Evolutionary conservation across 2,797 vertebrate species (phyloP).

Genomic region (Staurois parvus): DNA sequence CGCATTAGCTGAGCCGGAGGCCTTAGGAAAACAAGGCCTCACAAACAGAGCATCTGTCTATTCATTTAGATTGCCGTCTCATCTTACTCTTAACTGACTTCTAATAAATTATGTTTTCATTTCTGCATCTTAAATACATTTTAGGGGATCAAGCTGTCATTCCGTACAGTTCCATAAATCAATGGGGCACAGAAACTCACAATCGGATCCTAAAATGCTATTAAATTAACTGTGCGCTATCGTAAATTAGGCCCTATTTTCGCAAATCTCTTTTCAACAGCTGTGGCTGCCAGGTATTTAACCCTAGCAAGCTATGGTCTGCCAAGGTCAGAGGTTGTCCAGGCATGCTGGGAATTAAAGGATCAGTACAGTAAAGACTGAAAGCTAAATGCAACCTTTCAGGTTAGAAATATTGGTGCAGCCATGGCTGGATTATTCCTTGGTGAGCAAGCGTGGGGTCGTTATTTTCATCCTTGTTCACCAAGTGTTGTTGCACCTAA

Average conservation of each 20-base stretch:
- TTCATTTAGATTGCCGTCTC: slow-evolving; percentile 59
- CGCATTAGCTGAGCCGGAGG: slow-evolving; percentile 43
- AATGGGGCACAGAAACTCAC: slow-evolving; percentile 73
- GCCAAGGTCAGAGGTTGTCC: neutral
- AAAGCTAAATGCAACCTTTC: neutral
- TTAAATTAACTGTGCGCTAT: slow-evolving; percentile 72
- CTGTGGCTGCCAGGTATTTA: slow-evolving; percentile 21
- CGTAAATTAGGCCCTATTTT: slow-evolving; percentile 54
- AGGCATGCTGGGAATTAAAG: slow-evolving; percentile 3
- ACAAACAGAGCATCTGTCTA: slow-evolving; percentile 63
- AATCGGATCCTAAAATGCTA: slow-evolving; percentile 76
- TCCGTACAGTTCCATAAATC: slow-evolving; percentile 76
- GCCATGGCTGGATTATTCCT: neutral
- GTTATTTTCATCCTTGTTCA: too few species aligned
- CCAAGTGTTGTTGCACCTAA: too few species aligned
- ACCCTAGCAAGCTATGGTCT: neutral
- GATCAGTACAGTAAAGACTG: too few species aligned
- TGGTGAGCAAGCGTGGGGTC: too few species aligned
- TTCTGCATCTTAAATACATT: slow-evolving; percentile 70
- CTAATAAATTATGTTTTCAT: slow-evolving; percentile 69
- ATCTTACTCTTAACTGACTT: slow-evolving; percentile 63
- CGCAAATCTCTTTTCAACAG: slow-evolving; percentile 15
- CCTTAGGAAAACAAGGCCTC: slow-evolving; percentile 55
- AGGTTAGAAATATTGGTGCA: neutral
- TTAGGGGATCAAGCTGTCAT: slow-evolving; percentile 79